Base-by-base conservation (phyloP, 35 echinoderm and acorn worm genomes). In the Lytechinus variegatus region DNA sequence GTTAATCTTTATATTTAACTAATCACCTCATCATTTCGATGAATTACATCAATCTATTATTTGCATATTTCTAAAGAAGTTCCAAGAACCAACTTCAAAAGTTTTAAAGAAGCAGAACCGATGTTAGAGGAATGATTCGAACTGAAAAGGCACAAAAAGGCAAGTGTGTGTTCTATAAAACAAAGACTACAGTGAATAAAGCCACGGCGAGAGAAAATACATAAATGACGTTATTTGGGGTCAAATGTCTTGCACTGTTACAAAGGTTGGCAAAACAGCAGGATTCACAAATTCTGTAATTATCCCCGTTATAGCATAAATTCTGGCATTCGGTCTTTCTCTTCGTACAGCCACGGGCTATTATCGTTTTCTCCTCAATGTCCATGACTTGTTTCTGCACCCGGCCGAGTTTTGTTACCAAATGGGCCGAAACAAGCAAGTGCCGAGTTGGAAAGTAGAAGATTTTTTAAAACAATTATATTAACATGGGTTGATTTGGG, bases 291-390 rank as follows among this genome's bases (percentile, higher is more conserved):
- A 93, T 28, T 9, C 21, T 8, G 27, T 57, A 57, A 10, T 93
- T 44, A 27, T 10, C 54, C 6, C 92, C 55, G 11, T 28, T 3
- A 54, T 16, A 28, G 54, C 92, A 93, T 4, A 93, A 10, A 28
- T 93, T 93, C 9, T 93, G 28, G n/a, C 92, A 93, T 1, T 93
- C 92, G 27, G 53, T 53, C 52, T 93, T 93, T 93, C 92, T 93
- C 28, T 93, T 8, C 14, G 53, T 57, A 27, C 92, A 93, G 12
- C 92, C 92, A 27, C 92, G 92, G 16, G 92, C 28, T 27, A n/a
- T 27, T 28, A 93, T 57, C 11, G 54, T 93, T 27, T n/a, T 19
- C 3, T 27, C 52, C 55, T 33, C 27, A 27, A 53, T 54, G 1
- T 54, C 3, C 92, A 93, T 57, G 53, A 54, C 21, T 51, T 90